Percentiles rank a stretch among this genome's conserved stretches.
Conservation (phyloP, 2,797 vertebrate species). For the Myotis vivesi region DNA sequence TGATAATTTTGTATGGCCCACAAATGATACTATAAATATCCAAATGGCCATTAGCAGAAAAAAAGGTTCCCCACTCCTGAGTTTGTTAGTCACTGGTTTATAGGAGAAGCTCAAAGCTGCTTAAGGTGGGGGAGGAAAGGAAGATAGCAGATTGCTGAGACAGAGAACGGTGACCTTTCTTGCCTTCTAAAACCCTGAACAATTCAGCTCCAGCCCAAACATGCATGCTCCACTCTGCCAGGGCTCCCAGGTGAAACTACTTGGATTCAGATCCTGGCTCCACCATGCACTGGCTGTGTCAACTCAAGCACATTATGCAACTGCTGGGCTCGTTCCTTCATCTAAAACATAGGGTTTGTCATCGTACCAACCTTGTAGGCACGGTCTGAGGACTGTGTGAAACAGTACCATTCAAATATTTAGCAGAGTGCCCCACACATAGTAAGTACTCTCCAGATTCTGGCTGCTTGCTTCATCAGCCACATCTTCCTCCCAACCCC, state of each 20-base stretch:
- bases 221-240: not conserved
- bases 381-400: not conserved
- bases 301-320: not conserved
- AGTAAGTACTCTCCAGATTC: not conserved
- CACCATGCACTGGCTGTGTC: not conserved
- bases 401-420: not conserved
- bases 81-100: not conserved
- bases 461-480: not conserved
- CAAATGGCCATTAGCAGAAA: no score
- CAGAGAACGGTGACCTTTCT: accelerated
- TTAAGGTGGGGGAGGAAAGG: not conserved
- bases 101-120: not conserved
- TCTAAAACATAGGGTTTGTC: not conserved
- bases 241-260: not conserved
- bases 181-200: not conserved
- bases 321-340: not conserved
- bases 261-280: not conserved
- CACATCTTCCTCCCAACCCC: not conserved
- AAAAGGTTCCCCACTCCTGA: no score
- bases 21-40: no score
- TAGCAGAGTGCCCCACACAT: not conserved
- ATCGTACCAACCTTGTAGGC: no score
- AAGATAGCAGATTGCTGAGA: not conserved
- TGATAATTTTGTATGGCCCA: no score
- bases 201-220: not conserved